Conservation (phyloP, 2,113 vertebrate species). For the Pampusana beccarii region DNA sequence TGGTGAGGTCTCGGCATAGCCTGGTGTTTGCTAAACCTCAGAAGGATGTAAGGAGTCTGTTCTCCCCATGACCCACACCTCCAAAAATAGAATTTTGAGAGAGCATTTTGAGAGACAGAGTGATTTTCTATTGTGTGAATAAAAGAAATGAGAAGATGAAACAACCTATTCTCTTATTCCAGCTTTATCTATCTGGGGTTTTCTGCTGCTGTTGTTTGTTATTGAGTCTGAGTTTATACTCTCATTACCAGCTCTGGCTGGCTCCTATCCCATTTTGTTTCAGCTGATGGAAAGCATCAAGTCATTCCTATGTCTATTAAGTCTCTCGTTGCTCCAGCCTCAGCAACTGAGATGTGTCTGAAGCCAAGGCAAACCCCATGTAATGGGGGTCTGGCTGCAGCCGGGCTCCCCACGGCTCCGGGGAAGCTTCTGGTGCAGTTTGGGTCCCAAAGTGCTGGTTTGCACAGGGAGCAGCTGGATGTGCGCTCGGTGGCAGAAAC, state of each 20-base stretch:
- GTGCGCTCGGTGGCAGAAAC: background rate
- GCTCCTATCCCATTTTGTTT: background rate
- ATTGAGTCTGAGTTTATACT: background rate
- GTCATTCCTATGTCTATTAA: background rate
- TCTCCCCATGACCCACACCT: background rate
- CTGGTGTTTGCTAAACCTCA: background rate
- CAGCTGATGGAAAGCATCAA: background rate
- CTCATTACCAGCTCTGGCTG: background rate
- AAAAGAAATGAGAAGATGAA: background rate
- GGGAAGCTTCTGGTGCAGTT: no score
- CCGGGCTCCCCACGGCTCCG: fast-evolving
- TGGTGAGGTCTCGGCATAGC: background rate
- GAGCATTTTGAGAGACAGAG: background rate
- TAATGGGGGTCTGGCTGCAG: background rate
- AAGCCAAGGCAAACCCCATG: background rate
- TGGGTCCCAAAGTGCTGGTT: background rate
- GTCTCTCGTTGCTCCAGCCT: background rate
- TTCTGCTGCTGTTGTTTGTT: background rate
- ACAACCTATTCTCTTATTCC: background rate
- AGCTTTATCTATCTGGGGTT: background rate
- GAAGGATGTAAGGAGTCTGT: background rate
- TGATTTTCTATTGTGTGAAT: background rate
- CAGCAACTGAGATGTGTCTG: background rate
- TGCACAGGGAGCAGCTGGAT: fast-evolving
- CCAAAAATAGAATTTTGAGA: background rate